These are phyloP conservation scores for Orientallactaga bullata DNA, from an alignment of 2,113 vertebrate species.

Conservation along the genomic window DNA sequence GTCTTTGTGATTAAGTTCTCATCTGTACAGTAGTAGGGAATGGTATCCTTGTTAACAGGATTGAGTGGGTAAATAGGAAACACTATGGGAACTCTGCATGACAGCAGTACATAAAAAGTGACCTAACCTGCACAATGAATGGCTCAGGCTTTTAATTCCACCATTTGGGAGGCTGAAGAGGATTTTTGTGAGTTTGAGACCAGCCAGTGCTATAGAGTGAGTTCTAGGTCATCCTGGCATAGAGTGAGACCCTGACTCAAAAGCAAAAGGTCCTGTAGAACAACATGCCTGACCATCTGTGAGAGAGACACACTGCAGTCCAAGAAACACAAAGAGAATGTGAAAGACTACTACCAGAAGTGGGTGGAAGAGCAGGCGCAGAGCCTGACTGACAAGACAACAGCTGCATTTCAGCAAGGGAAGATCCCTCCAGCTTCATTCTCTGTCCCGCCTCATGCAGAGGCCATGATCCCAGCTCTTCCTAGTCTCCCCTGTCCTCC, in stretches of 20 bases:
- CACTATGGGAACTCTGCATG: not conserved
- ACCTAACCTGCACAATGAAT: not conserved
- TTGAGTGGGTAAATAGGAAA: not conserved
- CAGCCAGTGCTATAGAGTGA: too few relatives aligned
- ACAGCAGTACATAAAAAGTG: not conserved
- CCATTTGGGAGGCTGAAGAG: too few relatives aligned
- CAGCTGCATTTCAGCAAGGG: slow-evolving; percentile 98
- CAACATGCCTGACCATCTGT: slow-evolving; percentile 97
- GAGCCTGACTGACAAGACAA: slow-evolving; percentile 99
- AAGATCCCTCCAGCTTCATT: slow-evolving; percentile 98
- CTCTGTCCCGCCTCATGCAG: slow-evolving; percentile 94
- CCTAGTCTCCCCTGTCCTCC: slow-evolving; percentile 93
- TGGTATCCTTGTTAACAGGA: not conserved
- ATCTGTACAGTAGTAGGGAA: not conserved
- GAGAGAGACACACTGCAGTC: slow-evolving; percentile 99
- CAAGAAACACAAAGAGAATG: slow-evolving; percentile 98
- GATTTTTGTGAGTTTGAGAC: too few relatives aligned
- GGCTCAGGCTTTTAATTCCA: too few relatives aligned
- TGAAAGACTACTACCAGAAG: slow-evolving; percentile 99
- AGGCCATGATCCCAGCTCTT: slow-evolving; percentile 90
- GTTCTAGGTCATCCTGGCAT: too few relatives aligned
- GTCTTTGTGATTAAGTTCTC: not conserved
- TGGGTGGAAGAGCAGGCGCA: slow-evolving; percentile 99
- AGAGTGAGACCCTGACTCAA: too few relatives aligned
- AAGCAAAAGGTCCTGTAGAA: too few relatives aligned